Evolutionary conservation across 2,888 invertebrate species (phyloP), one percentile per base, ranked within the genome.

Genomic region (Allacma fusca): DNA sequence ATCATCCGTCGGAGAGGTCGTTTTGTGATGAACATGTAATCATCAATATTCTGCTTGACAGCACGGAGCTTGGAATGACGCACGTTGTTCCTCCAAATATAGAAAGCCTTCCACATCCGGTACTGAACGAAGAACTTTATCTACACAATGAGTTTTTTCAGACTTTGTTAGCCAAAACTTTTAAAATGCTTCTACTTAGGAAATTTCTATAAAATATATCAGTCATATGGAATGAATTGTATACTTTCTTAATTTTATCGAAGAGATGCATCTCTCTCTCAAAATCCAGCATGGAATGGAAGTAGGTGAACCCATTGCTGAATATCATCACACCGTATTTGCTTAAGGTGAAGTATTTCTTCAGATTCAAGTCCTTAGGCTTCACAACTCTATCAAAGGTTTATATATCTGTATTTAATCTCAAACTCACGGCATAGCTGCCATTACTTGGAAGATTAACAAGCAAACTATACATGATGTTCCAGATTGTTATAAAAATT

Each of bases 331-430:
- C 93, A 0, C 96, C 96, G 85, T 91, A 91, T 1, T 90, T 88
- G 82, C 95, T 94, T 83, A 96, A 92, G 0, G 95, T 96, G 85
- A 93, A 91, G 86, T 91, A 94, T 85, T 93, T 92, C 21, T 87
- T 89, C 85, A 89, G 91, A 84, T 92, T 91, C 26, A 94, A 88
- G 72, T 92, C 88, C 57, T 91, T 89, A 85, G 92, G 95, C 0
- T 91, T 89, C 0, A 93, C 93, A 50, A 94, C 91, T 83, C 94
- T 94, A 86, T 62, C 50, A 9, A 29, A 65, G 16, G 50, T 9
- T 50, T 40, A 40, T n/a, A n/a, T n/a, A n/a, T 9, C 19, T 19
- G 65, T 24, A 12, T n/a, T 19, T n/a, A n/a, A n/a, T n/a, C n/a
- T n/a, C n/a, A n/a, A n/a, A n/a, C n/a, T n/a, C n/a, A n/a, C n/a